Evolutionary conservation across 2,888 invertebrate genomes (phyloP).

Genomic region (Globia sparganii): DNA sequence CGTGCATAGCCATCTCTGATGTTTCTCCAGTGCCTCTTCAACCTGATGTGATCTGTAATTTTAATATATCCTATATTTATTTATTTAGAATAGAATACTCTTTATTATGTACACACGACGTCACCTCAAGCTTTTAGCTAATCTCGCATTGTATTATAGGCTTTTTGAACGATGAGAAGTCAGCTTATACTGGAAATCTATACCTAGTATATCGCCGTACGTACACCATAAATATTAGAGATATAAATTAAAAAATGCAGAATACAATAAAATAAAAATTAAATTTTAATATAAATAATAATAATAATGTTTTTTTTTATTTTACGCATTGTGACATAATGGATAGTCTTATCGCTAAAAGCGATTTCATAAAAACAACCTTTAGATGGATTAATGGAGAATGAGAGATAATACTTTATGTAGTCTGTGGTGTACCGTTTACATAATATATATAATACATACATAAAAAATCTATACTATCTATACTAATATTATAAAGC

Average conservation of each 20-base stretch:
- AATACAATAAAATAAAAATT: too few species aligned
- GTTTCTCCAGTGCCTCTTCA: conserved; percentile 27
- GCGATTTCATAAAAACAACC: not conserved
- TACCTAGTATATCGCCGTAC: not conserved
- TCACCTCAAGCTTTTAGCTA: not conserved
- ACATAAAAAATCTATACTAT: not conserved
- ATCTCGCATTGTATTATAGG: not conserved
- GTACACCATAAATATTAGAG: not conserved
- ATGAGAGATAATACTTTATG: not conserved
- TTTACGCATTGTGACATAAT: not conserved
- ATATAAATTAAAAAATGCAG: too few species aligned
- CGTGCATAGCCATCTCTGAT: conserved; percentile 35
- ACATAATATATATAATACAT: not conserved
- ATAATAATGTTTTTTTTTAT: too few species aligned
- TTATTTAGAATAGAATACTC: not conserved
- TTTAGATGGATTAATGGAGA: not conserved
- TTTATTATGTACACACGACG: too few species aligned
- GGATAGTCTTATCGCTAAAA: not conserved
- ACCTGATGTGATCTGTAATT: conserved; percentile 16
- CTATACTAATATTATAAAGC: too few species aligned
- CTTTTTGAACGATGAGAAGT: not conserved
- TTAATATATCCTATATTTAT: not conserved
- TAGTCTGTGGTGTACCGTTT: not conserved
- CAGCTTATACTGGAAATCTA: too few species aligned
- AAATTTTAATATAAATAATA: too few species aligned